Evolutionary conservation across 2,888 invertebrate genomes (phyloP).

Genomic region (Hesperia comma): DNA sequence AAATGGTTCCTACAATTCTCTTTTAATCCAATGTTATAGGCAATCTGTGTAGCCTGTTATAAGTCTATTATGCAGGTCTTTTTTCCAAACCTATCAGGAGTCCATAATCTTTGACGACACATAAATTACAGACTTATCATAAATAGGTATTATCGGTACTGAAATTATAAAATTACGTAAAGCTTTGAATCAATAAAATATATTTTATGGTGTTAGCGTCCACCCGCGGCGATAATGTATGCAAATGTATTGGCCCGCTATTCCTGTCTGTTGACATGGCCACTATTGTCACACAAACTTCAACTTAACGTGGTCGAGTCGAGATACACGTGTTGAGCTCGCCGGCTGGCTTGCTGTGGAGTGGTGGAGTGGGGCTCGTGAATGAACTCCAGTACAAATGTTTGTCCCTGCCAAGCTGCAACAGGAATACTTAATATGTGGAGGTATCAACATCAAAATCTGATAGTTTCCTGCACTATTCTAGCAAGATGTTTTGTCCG

Average conservation of each 20-base stretch:
- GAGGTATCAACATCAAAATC: too few relatives aligned
- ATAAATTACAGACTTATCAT: too few relatives aligned
- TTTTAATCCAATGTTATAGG: too few relatives aligned
- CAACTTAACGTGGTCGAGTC: conserved; percentile 7
- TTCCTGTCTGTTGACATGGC: conserved; percentile 19
- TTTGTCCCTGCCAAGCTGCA: conserved; percentile 36
- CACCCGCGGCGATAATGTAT: conserved; percentile 42
- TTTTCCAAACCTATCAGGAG: too few relatives aligned
- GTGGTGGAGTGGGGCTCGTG: conserved; percentile 5
- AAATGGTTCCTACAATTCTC: too few relatives aligned
- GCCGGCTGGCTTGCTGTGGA: neutral
- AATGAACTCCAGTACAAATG: conserved; percentile 39
- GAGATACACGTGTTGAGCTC: conserved; percentile 1
- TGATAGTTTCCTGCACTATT: too few relatives aligned
- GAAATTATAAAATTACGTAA: conserved; percentile 15
- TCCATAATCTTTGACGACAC: neutral
- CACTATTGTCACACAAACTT: conserved; percentile 18
- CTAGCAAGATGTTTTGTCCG: too few relatives aligned
- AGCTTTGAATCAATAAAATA: conserved; percentile 7
- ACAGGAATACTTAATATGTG: conserved; percentile 34
- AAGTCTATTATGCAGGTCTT: too few relatives aligned
- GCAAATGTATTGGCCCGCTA: conserved; percentile 45
- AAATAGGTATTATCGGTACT: neutral
- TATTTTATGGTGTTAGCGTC: conserved; percentile 12
- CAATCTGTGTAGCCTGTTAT: too few relatives aligned